phyloP scores from a whole-genome alignment of 2,888 invertebrate genomes.

The Amitus sp. region DNA sequence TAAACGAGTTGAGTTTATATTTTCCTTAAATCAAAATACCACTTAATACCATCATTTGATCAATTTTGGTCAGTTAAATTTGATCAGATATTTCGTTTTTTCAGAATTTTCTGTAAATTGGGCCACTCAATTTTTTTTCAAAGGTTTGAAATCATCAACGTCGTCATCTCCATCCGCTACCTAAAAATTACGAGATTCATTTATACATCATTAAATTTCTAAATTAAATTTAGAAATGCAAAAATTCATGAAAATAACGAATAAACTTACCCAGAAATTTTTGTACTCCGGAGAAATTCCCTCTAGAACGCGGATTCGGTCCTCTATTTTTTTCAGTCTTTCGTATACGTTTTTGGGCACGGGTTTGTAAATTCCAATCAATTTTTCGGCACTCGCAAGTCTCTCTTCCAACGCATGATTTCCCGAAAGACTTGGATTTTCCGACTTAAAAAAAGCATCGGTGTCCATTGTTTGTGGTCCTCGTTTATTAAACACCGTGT shows the following conservation, averaged over 20 bases:
- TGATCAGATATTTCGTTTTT: too few species aligned
- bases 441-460: conserved; percentile 30
- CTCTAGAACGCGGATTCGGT: conserved; percentile 78
- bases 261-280: conserved; percentile 71
- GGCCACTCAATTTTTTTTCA: background rate
- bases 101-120: too few species aligned
- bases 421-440: conserved; percentile 17
- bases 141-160: background rate
- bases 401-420: conserved; percentile 75
- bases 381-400: conserved; percentile 73
- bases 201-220: conserved; percentile 2
- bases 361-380: conserved; percentile 69
- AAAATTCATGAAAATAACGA: background rate
- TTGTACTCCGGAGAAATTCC: conserved; percentile 85
- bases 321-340: conserved; percentile 79
- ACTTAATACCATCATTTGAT: background rate
- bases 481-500: conserved; percentile 76
- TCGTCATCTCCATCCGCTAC: background rate
- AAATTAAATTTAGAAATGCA: background rate
- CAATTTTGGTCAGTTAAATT: too few species aligned
- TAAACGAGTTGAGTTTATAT: background rate
- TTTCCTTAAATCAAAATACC: background rate
- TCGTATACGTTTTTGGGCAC: conserved; percentile 74
- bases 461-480: conserved; percentile 72
- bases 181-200: background rate